phyloP scores from a whole-genome alignment of 1,140 invertebrate genomes.

The Planococcus citri region DNA sequence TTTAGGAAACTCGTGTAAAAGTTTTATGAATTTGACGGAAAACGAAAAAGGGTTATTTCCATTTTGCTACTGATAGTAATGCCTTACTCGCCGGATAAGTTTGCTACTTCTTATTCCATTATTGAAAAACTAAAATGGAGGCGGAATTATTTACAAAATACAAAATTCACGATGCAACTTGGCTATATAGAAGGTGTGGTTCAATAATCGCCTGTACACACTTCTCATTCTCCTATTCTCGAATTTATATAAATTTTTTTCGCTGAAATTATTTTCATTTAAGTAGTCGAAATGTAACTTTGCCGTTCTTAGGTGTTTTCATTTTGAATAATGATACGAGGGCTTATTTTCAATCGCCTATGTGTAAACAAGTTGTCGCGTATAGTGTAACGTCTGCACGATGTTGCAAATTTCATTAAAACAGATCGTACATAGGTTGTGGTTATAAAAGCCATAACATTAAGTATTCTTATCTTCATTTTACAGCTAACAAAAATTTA shows the following conservation, averaged over 20 bases:
- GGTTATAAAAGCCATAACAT: no score
- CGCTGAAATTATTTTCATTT: background rate
- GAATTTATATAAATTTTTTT: no score
- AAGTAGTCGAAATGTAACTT: background rate
- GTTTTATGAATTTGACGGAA: constrained; percentile 3
- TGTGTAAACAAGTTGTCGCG: background rate
- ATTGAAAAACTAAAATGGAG: constrained; percentile 7
- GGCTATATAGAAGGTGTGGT: background rate
- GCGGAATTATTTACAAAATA: background rate
- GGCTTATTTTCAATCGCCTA: background rate
- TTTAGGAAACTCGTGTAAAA: background rate
- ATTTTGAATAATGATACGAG: no score
- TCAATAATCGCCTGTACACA: background rate
- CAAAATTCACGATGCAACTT: background rate
- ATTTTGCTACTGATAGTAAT: constrained; percentile 4
- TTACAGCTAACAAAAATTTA: background rate
- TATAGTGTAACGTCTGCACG: no score
- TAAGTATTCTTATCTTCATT: background rate
- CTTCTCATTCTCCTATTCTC: background rate
- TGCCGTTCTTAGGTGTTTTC: background rate
- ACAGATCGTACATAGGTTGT: no score
- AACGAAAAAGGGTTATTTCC: constrained; percentile 7
- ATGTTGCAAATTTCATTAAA: no score
- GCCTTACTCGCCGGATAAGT: background rate
- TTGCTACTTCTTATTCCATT: constrained; percentile 3